Percentiles rank a stretch among this genome's conserved stretches.
These are phyloP conservation scores for Pycnomerus fuliginosus DNA, from an alignment of 2,888 invertebrate genomes.

Conservation along the genomic window DNA sequence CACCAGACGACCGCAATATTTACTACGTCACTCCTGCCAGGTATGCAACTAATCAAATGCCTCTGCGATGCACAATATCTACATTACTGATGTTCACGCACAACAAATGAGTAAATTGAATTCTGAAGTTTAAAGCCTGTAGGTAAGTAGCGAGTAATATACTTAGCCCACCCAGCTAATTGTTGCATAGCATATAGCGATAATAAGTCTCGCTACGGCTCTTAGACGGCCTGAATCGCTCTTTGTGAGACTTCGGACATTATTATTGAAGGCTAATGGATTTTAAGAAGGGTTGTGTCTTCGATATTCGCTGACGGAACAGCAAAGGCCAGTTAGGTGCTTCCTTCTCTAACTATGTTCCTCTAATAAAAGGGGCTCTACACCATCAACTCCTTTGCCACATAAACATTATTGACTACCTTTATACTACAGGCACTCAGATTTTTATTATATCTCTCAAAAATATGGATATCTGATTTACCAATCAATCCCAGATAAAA, in stretches of 20 bases:
- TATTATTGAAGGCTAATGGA: slow-evolving; percentile 55
- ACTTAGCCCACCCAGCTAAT: slow-evolving; percentile 53
- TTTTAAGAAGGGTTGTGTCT: slow-evolving; percentile 53
- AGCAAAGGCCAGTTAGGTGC: slow-evolving; percentile 28
- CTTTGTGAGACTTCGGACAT: slow-evolving; percentile 55
- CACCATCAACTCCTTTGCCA: slow-evolving; percentile 14
- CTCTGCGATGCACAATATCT: too few species aligned
- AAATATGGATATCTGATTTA: not conserved
- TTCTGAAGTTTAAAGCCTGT: slow-evolving; percentile 51
- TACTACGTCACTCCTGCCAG: too few species aligned
- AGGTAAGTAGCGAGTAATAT: slow-evolving; percentile 54
- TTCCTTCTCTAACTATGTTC: slow-evolving; percentile 15
- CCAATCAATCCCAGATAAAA: slow-evolving; percentile 13
- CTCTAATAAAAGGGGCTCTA: slow-evolving; percentile 19
- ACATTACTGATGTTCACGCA: too few species aligned
- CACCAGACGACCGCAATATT: too few species aligned
- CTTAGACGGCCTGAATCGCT: slow-evolving; percentile 52
- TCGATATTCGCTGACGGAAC: slow-evolving; percentile 27
- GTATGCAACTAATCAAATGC: too few species aligned
- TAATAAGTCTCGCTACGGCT: slow-evolving; percentile 52
- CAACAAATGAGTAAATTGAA: slow-evolving; percentile 46
- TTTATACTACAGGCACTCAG: not conserved
- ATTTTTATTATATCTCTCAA: not conserved
- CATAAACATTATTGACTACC: slow-evolving; percentile 9
- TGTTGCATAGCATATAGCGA: slow-evolving; percentile 52